Evolutionary conservation across 2,888 invertebrate species (phyloP).

Genomic region (Tenthredo mesomela): DNA sequence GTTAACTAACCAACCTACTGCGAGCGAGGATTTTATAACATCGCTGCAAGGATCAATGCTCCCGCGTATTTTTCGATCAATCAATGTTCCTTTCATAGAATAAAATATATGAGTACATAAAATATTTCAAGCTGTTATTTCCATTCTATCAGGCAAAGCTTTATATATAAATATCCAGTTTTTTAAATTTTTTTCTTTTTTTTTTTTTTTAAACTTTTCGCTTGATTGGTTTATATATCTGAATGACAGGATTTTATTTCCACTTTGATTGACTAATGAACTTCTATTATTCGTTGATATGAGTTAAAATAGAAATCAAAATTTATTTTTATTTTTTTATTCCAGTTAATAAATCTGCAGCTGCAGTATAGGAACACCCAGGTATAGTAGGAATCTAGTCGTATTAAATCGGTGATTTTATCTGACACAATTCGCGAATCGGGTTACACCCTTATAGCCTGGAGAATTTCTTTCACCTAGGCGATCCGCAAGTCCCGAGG

Average conservation of each 20-base stretch:
- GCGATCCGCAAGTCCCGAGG: slow-evolving; percentile 21
- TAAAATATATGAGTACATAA: too few relatives aligned
- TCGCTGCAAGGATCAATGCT: not conserved
- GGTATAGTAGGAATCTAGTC: not conserved
- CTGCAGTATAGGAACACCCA: not conserved
- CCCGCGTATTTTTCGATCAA: not conserved
- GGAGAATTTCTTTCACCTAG: slow-evolving; percentile 1
- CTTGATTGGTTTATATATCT: too few relatives aligned
- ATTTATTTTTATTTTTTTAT: not conserved
- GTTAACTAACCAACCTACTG: not conserved
- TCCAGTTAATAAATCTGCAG: not conserved
- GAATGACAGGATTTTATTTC: too few relatives aligned
- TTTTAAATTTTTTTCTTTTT: too few relatives aligned
- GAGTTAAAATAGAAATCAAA: too few relatives aligned
- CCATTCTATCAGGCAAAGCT: too few relatives aligned
- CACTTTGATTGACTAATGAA: too few relatives aligned
- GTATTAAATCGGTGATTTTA: not conserved
- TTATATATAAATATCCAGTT: too few relatives aligned
- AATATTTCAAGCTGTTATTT: not conserved
- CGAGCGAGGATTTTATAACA: not conserved
- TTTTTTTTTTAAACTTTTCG: too few relatives aligned
- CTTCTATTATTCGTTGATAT: too few relatives aligned
- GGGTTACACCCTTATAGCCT: not conserved
- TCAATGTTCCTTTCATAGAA: not conserved
- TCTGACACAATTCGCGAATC: slow-evolving; percentile 13